These are phyloP conservation scores for Poeciliopsis turneri DNA, from an alignment of 2,797 vertebrate species.

Conservation along the genomic window DNA sequence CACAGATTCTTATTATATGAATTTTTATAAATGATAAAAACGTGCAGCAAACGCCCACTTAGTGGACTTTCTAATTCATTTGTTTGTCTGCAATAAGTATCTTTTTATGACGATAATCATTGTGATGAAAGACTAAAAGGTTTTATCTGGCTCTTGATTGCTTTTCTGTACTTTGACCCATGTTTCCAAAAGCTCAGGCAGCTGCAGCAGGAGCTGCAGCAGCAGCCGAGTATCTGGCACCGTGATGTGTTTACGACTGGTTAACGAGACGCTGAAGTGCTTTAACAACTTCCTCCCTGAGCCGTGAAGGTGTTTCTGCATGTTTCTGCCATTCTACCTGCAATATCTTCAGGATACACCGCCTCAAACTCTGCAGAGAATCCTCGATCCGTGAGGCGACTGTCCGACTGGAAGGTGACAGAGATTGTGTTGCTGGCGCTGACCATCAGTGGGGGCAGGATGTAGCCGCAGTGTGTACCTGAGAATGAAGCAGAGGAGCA, in stretches of 20 bases:
- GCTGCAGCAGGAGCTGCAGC: slow-evolving; percentile 14
- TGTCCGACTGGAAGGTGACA: slow-evolving; percentile 79
- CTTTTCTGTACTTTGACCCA: slow-evolving; percentile 42
- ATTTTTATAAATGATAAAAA: too few species aligned
- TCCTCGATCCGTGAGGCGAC: slow-evolving; percentile 78
- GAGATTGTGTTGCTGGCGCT: slow-evolving; percentile 72
- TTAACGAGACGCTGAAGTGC: slow-evolving; percentile 37
- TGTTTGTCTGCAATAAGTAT: neutral
- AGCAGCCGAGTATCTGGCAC: slow-evolving; percentile 28
- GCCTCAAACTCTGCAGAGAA: slow-evolving; percentile 83
- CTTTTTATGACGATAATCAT: slow-evolving; percentile 9
- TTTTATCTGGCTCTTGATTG: slow-evolving; percentile 23
- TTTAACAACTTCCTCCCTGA: slow-evolving; percentile 23
- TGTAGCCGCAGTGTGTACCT: slow-evolving; percentile 79
- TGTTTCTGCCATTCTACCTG: slow-evolving; percentile 59
- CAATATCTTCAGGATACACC: slow-evolving; percentile 80
- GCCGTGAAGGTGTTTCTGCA: slow-evolving; percentile 3
- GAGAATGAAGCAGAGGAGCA: slow-evolving; percentile 26
- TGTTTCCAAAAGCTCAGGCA: slow-evolving; percentile 24
- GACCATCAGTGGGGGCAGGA: slow-evolving; percentile 78
- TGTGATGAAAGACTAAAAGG: slow-evolving; percentile 37
- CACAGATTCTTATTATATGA: too few species aligned
- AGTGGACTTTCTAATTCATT: too few species aligned
- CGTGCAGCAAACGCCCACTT: too few species aligned
- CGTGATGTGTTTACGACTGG: slow-evolving; percentile 28